These are phyloP conservation scores for Trochalopteron elliotii DNA, from an alignment of 2,113 vertebrate genomes.

Conservation along the genomic window DNA sequence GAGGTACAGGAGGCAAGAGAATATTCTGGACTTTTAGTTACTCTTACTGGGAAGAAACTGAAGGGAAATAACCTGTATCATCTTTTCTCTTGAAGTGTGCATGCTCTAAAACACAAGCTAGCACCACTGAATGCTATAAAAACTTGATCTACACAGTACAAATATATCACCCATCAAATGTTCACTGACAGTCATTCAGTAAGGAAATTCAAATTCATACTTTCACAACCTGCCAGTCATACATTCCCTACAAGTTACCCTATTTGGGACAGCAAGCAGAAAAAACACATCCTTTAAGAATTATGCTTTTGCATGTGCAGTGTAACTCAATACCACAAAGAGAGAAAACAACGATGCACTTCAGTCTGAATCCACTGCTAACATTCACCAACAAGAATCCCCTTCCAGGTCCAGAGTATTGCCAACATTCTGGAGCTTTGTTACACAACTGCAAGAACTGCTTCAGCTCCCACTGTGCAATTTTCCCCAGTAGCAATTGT, in stretches of 20 bases:
- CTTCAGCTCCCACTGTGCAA: conserved; percentile 1
- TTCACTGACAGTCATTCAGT: background rate
- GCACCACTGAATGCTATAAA: background rate
- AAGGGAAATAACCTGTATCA: background rate
- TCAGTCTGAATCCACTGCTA: background rate
- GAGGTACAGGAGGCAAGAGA: background rate
- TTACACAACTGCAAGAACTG: conserved; percentile 29
- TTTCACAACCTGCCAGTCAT: background rate
- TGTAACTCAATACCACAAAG: background rate
- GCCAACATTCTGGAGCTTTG: conserved; percentile 16
- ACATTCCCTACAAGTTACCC: background rate
- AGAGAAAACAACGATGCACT: background rate
- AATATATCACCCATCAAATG: background rate
- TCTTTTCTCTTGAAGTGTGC: background rate
- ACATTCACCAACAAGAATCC: background rate
- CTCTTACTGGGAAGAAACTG: background rate
- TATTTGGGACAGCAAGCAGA: background rate
- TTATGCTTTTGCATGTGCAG: background rate
- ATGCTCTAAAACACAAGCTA: background rate
- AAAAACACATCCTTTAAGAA: background rate
- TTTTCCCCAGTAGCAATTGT: conserved; percentile 25
- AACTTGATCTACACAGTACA: background rate
- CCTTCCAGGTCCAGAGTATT: background rate
- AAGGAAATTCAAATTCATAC: background rate
- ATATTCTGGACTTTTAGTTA: background rate